Evolutionary conservation across 2,888 invertebrate species (phyloP).

Genomic region (Lottia scabra): DNA sequence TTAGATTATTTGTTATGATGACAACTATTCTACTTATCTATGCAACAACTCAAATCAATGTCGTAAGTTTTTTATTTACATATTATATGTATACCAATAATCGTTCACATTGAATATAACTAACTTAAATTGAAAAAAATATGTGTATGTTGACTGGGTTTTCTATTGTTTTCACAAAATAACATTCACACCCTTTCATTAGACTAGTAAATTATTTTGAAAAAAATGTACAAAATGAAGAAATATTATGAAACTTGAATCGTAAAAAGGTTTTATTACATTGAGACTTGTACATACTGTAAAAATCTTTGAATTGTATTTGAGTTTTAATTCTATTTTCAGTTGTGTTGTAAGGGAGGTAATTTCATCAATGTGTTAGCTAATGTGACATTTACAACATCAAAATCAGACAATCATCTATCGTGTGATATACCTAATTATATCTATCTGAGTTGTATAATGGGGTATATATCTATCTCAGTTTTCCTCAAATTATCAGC

Average conservation of each 20-base stretch:
- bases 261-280: no score
- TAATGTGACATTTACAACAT: slow-evolving; percentile 35
- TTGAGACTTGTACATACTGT: neutral
- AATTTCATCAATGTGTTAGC: slow-evolving; percentile 50
- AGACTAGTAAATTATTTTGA: no score
- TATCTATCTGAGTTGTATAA: slow-evolving; percentile 85
- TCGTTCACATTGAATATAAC: no score
- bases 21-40: slow-evolving; percentile 89
- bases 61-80: slow-evolving; percentile 79
- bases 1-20: slow-evolving; percentile 86
- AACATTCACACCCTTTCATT: no score
- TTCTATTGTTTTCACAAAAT: neutral
- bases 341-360: slow-evolving; percentile 66
- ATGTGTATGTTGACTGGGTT: neutral
- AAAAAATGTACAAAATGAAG: no score
- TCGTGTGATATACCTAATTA: slow-evolving; percentile 82
- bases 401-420: slow-evolving; percentile 73
- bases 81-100: no score
- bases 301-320: no score
- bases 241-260: no score
- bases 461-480: slow-evolving; percentile 86
- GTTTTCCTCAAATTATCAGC: slow-evolving; percentile 87
- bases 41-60: slow-evolving; percentile 91
- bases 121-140: neutral
- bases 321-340: slow-evolving; percentile 21